Conservation (phyloP, 2,888 invertebrate genomes). For the Athetis lepigone region DNA sequence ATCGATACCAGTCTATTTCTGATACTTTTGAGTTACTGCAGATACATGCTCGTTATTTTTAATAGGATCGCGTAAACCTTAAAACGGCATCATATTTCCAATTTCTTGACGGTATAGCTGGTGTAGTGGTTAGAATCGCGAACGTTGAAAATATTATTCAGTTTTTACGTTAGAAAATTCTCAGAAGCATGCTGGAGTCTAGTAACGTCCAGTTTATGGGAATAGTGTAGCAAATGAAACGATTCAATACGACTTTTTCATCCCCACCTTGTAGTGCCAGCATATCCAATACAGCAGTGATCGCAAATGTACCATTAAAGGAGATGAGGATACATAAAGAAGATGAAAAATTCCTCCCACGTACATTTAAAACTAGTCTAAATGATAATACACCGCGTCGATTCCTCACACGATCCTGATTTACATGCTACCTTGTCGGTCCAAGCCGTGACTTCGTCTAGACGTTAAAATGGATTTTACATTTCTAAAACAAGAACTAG, state of each 20-base stretch:
- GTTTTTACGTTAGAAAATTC: not conserved
- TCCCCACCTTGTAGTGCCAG: not conserved
- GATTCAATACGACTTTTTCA: not conserved
- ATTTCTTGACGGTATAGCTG: not conserved
- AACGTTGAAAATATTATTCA: not conserved
- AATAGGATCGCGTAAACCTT: slow-evolving; percentile 7
- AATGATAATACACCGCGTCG: slow-evolving; percentile 48
- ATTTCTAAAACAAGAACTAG: slow-evolving; percentile 38
- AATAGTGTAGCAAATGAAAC: too few relatives aligned
- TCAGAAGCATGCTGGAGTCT: not conserved
- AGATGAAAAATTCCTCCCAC: slow-evolving; percentile 38
- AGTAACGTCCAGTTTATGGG: not conserved
- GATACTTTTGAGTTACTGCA: slow-evolving; percentile 12
- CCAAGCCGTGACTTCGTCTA: slow-evolving; percentile 55
- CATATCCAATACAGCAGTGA: too few relatives aligned
- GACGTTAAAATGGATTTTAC: slow-evolving; percentile 53
- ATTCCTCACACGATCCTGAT: slow-evolving; percentile 57
- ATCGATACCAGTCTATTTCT: slow-evolving; percentile 11
- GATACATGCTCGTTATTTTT: slow-evolving; percentile 37
- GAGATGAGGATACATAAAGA: slow-evolving; percentile 7
- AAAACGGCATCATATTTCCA: slow-evolving; percentile 13
- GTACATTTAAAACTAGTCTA: slow-evolving; percentile 50
- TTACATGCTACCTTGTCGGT: slow-evolving; percentile 48
- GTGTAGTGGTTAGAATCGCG: too few relatives aligned
- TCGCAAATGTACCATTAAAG: slow-evolving; percentile 1